Conservation (phyloP, 2,113 vertebrate species). For the Podiceps cristatus region DNA sequence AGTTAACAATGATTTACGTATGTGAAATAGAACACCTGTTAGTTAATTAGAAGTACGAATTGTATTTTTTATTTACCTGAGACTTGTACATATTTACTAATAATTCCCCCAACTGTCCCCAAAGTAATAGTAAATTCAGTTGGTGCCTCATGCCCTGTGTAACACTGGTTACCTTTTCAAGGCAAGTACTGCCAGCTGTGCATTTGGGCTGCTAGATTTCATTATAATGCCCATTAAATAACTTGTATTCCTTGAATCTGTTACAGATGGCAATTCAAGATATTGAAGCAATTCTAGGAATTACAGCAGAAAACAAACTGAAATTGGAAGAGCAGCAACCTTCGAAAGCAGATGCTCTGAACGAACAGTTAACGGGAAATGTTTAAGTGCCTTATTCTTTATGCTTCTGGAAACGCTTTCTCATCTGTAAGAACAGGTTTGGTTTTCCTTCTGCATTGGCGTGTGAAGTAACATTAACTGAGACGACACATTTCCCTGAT, state of each 20-base stretch:
- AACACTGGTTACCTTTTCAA: not conserved
- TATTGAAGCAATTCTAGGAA: conserved; percentile 81
- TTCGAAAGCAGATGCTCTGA: conserved; percentile 19
- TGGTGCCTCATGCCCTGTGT: not conserved
- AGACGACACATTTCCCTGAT: not conserved
- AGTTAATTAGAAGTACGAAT: not conserved
- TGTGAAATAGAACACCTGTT: not conserved
- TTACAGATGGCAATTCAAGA: conserved; percentile 81
- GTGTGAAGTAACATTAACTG: not conserved
- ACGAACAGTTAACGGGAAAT: conserved; percentile 43
- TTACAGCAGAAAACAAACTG: conserved; percentile 82
- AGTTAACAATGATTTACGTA: not conserved
- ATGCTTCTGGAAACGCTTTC: conserved; percentile 6
- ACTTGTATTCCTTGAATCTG: conserved; percentile 29
- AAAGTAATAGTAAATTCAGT: not conserved
- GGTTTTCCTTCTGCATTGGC: not conserved
- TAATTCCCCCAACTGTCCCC: not conserved
- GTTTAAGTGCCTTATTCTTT: conserved; percentile 14
- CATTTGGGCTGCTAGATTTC: not conserved
- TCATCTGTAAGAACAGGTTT: conserved; percentile 53
- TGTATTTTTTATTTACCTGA: not conserved
- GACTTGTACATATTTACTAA: not conserved
- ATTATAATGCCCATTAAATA: conserved; percentile 37
- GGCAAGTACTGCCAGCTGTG: conserved; percentile 23
- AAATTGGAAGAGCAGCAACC: conserved; percentile 63